phyloP scores from a whole-genome alignment of 2,113 vertebrate species.

The Dasypus novemcinctus region DNA sequence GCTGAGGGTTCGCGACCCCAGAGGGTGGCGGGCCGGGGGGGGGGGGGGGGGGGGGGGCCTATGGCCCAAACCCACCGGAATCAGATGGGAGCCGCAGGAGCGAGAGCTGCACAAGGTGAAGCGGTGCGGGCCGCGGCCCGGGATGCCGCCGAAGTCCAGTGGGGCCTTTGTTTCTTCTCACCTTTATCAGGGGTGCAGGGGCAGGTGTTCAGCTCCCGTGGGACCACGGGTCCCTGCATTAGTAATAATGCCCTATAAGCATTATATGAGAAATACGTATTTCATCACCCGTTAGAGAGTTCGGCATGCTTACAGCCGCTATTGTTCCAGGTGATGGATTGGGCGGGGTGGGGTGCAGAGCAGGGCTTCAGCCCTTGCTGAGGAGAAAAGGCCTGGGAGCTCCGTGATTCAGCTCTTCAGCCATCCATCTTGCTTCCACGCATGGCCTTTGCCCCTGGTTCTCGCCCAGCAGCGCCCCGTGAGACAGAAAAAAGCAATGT shows the following conservation, averaged over 20 bases:
- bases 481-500: conserved; percentile 64
- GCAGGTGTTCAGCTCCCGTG: neutral
- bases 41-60: no score
- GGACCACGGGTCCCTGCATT: neutral
- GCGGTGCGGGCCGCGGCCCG: no score
- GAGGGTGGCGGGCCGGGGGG: no score
- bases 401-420: neutral
- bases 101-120: no score
- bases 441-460: neutral
- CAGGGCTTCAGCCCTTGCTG: neutral
- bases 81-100: no score
- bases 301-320: neutral
- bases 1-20: no score
- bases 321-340: neutral
- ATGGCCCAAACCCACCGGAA: no score
- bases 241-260: no score
- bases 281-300: no score
- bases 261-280: no score
- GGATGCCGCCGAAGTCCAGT: no score
- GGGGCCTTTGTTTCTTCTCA: neutral
- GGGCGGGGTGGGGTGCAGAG: neutral
- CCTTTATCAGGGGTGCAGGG: neutral
- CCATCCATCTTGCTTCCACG: neutral
- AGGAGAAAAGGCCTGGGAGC: neutral
- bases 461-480: conserved; percentile 51